phyloP scores from a whole-genome alignment of 2,888 invertebrate genomes.

The Pyrrhosoma nymphula region DNA sequence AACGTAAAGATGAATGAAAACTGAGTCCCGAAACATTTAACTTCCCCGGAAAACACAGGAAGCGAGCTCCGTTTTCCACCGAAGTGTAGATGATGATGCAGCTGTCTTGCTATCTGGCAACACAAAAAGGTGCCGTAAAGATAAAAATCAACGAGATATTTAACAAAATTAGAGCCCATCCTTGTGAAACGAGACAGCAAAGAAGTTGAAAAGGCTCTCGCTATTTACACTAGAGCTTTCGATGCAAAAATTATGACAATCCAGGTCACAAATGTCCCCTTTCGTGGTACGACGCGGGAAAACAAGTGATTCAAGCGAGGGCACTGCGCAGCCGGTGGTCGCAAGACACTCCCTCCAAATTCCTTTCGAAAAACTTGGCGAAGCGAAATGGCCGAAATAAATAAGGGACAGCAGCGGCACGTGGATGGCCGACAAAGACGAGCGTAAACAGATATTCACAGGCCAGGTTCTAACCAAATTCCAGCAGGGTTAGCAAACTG shows the following conservation, averaged over 20 bases:
- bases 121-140: neutral
- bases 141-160: neutral
- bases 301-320: neutral
- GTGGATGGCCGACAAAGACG: neutral
- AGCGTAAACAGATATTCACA: too few relatives aligned
- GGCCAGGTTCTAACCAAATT: too few relatives aligned
- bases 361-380: neutral
- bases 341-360: neutral
- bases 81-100: neutral
- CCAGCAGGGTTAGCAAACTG: too few relatives aligned
- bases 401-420: neutral
- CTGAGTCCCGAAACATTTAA: neutral
- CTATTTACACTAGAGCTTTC: neutral
- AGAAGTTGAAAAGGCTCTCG: neutral
- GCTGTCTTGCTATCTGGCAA: neutral
- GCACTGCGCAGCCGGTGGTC: neutral
- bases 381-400: neutral
- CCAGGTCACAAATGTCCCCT: neutral
- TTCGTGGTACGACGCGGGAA: neutral
- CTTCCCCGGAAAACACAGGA: neutral
- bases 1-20: neutral
- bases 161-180: neutral
- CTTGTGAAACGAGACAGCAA: neutral
- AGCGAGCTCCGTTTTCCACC: neutral
- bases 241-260: neutral